Base-by-base conservation (phyloP, 2,113 vertebrate species). In the Hypomesus transpacificus region DNA sequence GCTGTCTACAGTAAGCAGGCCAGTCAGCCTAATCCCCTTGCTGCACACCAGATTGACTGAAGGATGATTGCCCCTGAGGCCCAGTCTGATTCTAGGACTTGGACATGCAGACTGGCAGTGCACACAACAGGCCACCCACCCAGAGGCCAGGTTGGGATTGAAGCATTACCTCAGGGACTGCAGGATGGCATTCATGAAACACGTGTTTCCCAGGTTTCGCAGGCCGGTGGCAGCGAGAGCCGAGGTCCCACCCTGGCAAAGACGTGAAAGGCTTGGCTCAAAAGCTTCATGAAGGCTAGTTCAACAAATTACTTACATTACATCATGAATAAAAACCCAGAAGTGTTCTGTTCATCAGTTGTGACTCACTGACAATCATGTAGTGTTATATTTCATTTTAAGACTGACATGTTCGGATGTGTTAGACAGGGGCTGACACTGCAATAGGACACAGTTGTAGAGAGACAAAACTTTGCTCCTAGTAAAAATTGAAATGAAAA, bases 151-250 rank as follows among this genome's bases (percentile, higher is more conserved):
- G 46, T 13, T 52, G 34, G 51, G 21, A 22, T 24, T 24, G 1
- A 3, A 11, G 20, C 62, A 68, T 85, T 93, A 98, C 97, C 97
- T 97, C 90, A 98, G 96, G 0, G 97, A 99, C 91, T 99, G 97
- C 60, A 99, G 95, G 75, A 99, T 98, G 24, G 97, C 96, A 0
- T 99, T 99, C 97, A 99, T 99, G 84, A 99, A 99, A 87, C 97
- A 99, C 0, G 97, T 99, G 84, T 99, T 98, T 57, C 97, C 97
- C 76, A 98, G 80, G 84, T 99, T 99, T 65, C 96, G 91, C 28
- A 98, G 93, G 71, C 97, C 97, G 14, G 96, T 99, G 57, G 97
- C 96, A 80, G 93, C 94, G 22, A 95, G 87, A 77, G 93, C 91
- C 50, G 87, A 72, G 73, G 89, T 80, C 28, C 91, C 94, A 62